Base-by-base conservation (phyloP, 2,797 vertebrate species). In the Cynodonichthys magdalenae region DNA sequence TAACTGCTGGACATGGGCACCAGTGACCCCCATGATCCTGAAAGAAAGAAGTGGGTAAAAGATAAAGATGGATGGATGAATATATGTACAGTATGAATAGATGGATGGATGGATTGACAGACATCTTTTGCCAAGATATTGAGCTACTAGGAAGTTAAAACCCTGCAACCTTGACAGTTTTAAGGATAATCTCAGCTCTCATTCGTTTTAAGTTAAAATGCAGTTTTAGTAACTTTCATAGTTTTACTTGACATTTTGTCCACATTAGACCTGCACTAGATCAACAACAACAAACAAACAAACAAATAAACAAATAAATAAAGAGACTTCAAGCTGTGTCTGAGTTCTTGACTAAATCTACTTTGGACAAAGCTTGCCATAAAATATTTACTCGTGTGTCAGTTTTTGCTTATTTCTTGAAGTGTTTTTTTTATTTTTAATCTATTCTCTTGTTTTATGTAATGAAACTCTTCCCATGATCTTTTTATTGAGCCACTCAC, bases 401-500 rank as follows among this genome's bases (percentile, higher is more conserved):
- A 20, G 0, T 20, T 7, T 52, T 12, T 12, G 29, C n/a, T 14
- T 15, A 3, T 6, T 41, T 41, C 14, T 39, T 4, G 31, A 8
- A 45, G 28, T 6, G 6, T 24, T 24, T 24, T 24, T 2, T 24
- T 24, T 24, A 0, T 1, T 57, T 49, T 44, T 19, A n/a, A 8
- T 24, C 36, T 27, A 17, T 55, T 39, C 3, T 18, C 3, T 18
- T n/a, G 12, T 20, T 46, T 28, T 60, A 69, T 69, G 45, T 69
- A 41, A 73, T 63, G 60, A 66, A 63, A 58, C 69, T 63, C 59
- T 87, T 63, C 77, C 71, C 77, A 61, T 71, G 69, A 83, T 84
- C 51, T 66, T 71, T 83, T 18, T 77, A 83, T 89, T 77, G 83
- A 90, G 77, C 74, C 68, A 55, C 68, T 70, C 79, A 74, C 82